Evolutionary conservation across 2,888 invertebrate genomes (phyloP), one percentile per base, ranked within the genome.

Genomic region (Pyrrhia umbra): DNA sequence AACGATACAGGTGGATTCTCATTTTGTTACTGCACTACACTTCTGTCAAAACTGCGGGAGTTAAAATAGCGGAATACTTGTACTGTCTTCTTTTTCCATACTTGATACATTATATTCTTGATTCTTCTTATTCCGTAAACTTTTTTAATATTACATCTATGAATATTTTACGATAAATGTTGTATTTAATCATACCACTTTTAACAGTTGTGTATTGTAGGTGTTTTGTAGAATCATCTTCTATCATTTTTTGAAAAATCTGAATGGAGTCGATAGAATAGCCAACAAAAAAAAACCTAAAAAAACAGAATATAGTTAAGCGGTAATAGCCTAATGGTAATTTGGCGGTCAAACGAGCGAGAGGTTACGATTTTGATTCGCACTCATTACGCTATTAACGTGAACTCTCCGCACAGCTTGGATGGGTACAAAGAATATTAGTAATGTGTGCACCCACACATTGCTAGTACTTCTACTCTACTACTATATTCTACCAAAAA

Each of bases 31-130:
- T 40, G 8, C 18, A 30, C 63, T 37, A 21, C 46, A 34, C 20
- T 16, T 46, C 45, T 51, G 58, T 40, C 25, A 47, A 57, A 57
- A 58, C 40, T 66, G 50, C 15, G 6, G 21, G 13, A 21, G 8
- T 4, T 4, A 25, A 16, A 20, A 15, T 8, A 37, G 18, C 13
- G 0, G n/a, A 1, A 21, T 15, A 15, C 2, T 1, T 2, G 18
- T 37, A 18, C 27, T 18, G 1, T 37, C 23, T 23, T 9, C 21
- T 1, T 45, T 39, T 43, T 16, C 16, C 8, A n/a, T 37, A 6
- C 20, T 34, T 43, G 15, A 10, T 15, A 18, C 15, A 1, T n/a
- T 20, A 9, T 18, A 2, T 15, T 2, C n/a, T n/a, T n/a, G n/a
- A n/a, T n/a, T 25, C 20, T 16, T 20, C 27, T 16, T 30, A 18